These are phyloP conservation scores for Palythoa grandiflora DNA, from an alignment of 92 coral and sea anemone species.

Conservation along the genomic window DNA sequence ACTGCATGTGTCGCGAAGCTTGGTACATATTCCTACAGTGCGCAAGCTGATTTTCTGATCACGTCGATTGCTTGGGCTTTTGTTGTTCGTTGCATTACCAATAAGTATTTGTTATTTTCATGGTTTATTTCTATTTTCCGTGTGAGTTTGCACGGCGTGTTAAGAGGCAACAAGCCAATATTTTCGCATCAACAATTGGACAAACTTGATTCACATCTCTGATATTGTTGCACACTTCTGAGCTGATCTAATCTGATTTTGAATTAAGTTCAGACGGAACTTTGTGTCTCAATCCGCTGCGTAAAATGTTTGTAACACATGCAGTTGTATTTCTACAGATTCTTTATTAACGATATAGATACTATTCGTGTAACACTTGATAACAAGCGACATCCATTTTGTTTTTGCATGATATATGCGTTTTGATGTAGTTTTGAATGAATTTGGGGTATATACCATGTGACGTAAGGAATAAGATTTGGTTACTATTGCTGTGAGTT, in stretches of 20 bases:
- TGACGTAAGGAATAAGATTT: background rate
- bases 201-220: no score
- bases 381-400: background rate
- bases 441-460: background rate
- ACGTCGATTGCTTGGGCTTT: background rate
- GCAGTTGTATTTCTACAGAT: conserved; percentile 36
- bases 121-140: background rate
- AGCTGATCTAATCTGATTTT: no score
- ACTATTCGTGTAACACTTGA: background rate
- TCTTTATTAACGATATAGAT: background rate
- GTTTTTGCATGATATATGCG: background rate
- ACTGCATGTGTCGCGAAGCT: conserved; percentile 16
- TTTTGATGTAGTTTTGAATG: background rate
- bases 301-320: background rate
- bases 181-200: no score
- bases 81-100: background rate
- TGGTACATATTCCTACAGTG: background rate
- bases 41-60: no score
- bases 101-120: background rate
- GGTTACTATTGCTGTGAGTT: background rate
- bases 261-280: no score
- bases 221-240: no score
- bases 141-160: no score
- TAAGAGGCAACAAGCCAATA: no score
- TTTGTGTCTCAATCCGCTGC: no score